These are phyloP conservation scores for Polypterus bichir DNA, from an alignment of 2,113 vertebrate genomes.

Conservation along the genomic window DNA sequence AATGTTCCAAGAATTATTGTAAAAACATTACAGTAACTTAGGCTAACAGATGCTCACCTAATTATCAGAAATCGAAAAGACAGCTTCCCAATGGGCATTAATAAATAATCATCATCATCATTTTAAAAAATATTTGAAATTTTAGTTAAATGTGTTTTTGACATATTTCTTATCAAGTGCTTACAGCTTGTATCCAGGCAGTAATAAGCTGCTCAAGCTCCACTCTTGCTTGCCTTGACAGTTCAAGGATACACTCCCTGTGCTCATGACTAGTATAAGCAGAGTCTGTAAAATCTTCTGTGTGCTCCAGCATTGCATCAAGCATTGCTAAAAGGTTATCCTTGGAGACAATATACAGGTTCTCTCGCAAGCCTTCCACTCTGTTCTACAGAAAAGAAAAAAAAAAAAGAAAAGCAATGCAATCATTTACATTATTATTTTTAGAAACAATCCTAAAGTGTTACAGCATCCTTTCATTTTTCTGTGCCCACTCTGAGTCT, in stretches of 20 bases:
- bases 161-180: slow-evolving; percentile 22
- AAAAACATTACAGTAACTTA: too few species aligned
- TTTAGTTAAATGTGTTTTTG: too few species aligned
- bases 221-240: slow-evolving; percentile 67
- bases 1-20: too few species aligned
- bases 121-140: too few species aligned
- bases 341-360: slow-evolving; percentile 63
- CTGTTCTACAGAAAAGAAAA: slow-evolving; percentile 48
- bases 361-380: slow-evolving; percentile 78
- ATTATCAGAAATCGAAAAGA: too few species aligned
- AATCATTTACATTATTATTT: too few species aligned
- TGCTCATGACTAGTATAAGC: slow-evolving; percentile 93
- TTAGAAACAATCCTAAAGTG: too few species aligned
- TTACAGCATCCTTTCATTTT: too few species aligned
- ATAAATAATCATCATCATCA: too few species aligned
- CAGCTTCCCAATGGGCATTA: too few species aligned
- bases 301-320: slow-evolving; percentile 77
- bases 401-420: neutral
- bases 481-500: too few species aligned
- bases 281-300: slow-evolving; percentile 92
- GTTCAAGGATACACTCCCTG: slow-evolving; percentile 76
- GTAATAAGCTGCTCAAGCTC: slow-evolving; percentile 78
- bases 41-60: too few species aligned
- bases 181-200: slow-evolving; percentile 77
- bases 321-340: slow-evolving; percentile 66